phyloP scores from a whole-genome alignment of 2,888 invertebrate species.

The Diplolepis rosae region DNA sequence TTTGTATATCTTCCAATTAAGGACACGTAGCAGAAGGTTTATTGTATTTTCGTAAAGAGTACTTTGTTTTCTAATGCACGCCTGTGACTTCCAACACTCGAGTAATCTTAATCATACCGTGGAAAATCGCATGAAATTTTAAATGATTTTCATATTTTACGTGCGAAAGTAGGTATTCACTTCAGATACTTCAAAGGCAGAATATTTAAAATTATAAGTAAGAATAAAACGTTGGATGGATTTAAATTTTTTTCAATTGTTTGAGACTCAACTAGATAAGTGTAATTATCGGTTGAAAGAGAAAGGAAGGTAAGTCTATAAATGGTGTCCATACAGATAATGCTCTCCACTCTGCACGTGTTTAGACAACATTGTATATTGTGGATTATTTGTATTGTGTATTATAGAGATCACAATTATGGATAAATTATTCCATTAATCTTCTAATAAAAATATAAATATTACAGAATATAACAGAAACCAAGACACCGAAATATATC shows the following conservation, averaged over 20 bases:
- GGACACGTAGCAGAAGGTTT: neutral
- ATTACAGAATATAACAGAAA: neutral
- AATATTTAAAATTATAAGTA: too few relatives aligned
- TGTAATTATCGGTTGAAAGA: slow-evolving; percentile 21
- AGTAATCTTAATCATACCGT: neutral
- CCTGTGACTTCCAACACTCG: neutral
- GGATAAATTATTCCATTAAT: slow-evolving; percentile 8
- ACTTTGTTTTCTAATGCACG: slow-evolving; percentile 1
- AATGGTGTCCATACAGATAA: slow-evolving; percentile 15
- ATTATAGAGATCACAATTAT: too few relatives aligned
- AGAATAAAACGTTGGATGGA: neutral
- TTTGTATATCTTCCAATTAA: slow-evolving; percentile 1
- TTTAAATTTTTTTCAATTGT: slow-evolving; percentile 9
- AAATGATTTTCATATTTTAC: neutral
- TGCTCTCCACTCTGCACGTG: slow-evolving; percentile 19
- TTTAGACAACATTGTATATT: slow-evolving; percentile 22
- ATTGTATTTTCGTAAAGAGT: neutral
- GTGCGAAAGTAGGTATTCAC: neutral
- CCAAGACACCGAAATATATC: too few relatives aligned
- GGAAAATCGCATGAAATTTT: neutral
- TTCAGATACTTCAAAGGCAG: neutral
- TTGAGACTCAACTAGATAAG: neutral
- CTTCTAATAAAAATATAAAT: neutral
- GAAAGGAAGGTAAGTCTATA: slow-evolving; percentile 11
- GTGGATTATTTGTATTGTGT: neutral